Conservation (phyloP, 2,113 vertebrate species). For the Sceloporus tristichus region DNA sequence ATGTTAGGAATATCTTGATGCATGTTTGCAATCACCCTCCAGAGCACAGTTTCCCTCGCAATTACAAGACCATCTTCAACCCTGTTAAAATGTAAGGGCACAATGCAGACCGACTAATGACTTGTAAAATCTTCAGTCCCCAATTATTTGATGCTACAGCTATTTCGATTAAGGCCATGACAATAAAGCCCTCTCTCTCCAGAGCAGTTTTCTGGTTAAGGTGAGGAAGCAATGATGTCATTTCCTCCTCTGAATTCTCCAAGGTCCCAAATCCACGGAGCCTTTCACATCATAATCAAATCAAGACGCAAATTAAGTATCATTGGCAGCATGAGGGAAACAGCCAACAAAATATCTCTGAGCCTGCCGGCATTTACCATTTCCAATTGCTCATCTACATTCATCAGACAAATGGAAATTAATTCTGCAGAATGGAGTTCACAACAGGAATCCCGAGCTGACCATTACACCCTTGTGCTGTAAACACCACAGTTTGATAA, state of each 20-base stretch:
- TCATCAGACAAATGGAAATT: constrained; percentile 29
- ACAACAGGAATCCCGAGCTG: neutral
- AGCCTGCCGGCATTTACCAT: constrained; percentile 8
- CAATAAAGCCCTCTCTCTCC: neutral
- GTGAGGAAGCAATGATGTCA: neutral
- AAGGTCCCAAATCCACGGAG: neutral
- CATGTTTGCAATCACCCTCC: constrained; percentile 13
- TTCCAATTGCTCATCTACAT: constrained; percentile 38
- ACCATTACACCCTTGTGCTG: neutral
- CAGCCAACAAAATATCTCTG: constrained; percentile 19
- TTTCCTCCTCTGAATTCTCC: neutral
- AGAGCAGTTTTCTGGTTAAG: neutral
- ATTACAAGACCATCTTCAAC: constrained; percentile 15
- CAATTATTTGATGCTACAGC: neutral
- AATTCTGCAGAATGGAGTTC: constrained; percentile 17
- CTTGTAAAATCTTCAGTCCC: neutral
- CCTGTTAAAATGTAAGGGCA: neutral
- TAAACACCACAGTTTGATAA: constrained; percentile 3
- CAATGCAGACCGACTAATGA: neutral
- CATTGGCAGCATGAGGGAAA: neutral
- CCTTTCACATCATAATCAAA: constrained; percentile 31
- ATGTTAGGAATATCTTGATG: constrained; percentile 4
- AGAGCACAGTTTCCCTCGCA: constrained; percentile 2
- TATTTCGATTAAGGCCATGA: neutral
- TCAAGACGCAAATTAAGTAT: constrained; percentile 37